Percentiles rank a stretch among this genome's conserved stretches.
phyloP scores from a whole-genome alignment of 2,797 vertebrate species.

The Sebastolobus altivelis region DNA sequence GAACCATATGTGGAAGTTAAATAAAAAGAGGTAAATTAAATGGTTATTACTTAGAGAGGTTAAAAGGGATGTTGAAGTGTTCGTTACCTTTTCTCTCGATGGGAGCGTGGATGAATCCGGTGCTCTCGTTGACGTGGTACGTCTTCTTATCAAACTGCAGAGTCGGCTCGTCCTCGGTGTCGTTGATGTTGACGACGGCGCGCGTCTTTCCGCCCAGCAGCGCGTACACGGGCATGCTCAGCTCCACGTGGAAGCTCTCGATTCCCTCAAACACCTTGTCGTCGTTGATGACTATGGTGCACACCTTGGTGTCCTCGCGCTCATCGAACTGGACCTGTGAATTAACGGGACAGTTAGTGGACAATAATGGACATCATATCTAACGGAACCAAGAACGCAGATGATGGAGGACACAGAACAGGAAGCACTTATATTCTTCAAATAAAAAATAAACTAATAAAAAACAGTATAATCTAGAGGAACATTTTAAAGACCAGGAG shows the following conservation, averaged over 20 bases:
- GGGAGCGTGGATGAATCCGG: conserved; percentile 87
- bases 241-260: conserved; percentile 92
- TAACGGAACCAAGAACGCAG: not conserved
- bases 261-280: conserved; percentile 91
- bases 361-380: not conserved
- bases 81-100: conserved; percentile 91
- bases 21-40: not conserved
- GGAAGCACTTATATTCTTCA: not conserved
- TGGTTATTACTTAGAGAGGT: not conserved
- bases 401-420: not conserved
- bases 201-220: conserved; percentile 89
- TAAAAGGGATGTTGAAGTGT: not conserved
- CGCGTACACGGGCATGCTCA: conserved; percentile 96
- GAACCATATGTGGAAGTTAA: not conserved
- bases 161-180: conserved; percentile 93
- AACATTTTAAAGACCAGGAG: not conserved
- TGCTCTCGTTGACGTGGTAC: conserved; percentile 91
- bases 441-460: not conserved
- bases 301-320: conserved; percentile 93
- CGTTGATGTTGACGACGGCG: conserved; percentile 88
- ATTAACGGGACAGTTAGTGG: not conserved
- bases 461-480: not conserved
- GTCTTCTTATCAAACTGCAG: conserved; percentile 93
- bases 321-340: conserved; percentile 97
- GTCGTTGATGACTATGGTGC: conserved; percentile 91